Percentiles rank a stretch among this genome's conserved stretches.
Evolutionary conservation across 2,888 invertebrate genomes (phyloP).

Genomic region (Oxystoma pomonae): DNA sequence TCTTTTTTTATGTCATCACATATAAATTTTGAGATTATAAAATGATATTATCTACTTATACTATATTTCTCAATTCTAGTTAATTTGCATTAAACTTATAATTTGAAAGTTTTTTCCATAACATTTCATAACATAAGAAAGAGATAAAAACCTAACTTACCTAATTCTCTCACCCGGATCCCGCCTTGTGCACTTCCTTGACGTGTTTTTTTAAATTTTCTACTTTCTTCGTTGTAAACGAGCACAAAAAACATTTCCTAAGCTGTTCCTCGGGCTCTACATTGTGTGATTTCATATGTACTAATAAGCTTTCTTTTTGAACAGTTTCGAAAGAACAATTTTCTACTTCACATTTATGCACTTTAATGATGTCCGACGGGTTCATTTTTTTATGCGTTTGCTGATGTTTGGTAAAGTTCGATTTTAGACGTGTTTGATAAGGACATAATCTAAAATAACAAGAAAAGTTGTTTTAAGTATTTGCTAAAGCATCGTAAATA

Average conservation of each 20-base stretch:
- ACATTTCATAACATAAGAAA: no score
- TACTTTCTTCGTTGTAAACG: constrained; percentile 15
- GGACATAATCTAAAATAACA: constrained; percentile 12
- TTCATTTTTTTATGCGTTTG: constrained; percentile 14
- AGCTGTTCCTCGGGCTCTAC: constrained; percentile 6
- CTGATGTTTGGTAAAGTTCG: constrained; percentile 13
- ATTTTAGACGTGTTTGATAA: constrained; percentile 20
- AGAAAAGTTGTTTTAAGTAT: no score
- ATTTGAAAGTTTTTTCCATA: no score
- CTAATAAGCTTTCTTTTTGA: constrained; percentile 21
- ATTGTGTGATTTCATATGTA: constrained; percentile 17
- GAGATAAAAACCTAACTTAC: no score
- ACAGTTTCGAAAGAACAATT: constrained; percentile 20
- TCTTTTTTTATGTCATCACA: no score
- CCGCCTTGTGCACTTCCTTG: constrained; percentile 17
- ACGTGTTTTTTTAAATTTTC: constrained; percentile 19
- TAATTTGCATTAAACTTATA: no score
- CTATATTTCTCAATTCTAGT: no score
- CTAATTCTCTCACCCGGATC: constrained; percentile 10
- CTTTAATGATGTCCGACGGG: constrained; percentile 9
- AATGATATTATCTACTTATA: no score
- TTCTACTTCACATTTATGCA: constrained; percentile 14
- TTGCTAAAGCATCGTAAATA: no score
- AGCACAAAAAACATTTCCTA: constrained; percentile 21
- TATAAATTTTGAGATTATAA: no score